phyloP scores from a whole-genome alignment of 2,797 vertebrate genomes.

The Clarias pachynema region DNA sequence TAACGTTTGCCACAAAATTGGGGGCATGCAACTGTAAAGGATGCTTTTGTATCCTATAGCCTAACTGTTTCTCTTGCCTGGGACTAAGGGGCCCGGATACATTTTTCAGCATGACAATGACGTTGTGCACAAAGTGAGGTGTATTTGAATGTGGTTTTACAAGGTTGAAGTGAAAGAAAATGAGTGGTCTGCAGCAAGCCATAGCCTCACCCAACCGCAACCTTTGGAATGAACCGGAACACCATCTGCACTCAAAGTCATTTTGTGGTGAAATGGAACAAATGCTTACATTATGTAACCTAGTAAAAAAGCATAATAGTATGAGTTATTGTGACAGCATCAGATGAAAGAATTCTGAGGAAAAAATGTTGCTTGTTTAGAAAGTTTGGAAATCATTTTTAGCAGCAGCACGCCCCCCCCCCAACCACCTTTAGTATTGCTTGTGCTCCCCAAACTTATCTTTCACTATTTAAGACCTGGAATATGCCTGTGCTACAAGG shows the following conservation, averaged over 20 bases:
- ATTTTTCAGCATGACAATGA: neutral
- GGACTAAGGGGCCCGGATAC: neutral
- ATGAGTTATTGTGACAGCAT: no score
- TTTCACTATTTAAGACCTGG: no score
- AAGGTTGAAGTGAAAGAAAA: neutral
- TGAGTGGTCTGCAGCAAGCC: neutral
- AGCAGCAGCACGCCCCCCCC: no score
- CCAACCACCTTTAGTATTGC: no score
- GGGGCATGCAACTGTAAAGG: neutral
- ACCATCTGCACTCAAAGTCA: neutral
- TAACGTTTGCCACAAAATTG: neutral
- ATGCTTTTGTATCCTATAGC: neutral
- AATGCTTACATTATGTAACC: no score
- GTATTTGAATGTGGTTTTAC: neutral
- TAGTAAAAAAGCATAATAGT: no score
- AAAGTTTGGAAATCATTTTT: no score
- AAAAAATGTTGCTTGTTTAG: no score
- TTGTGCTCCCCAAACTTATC: no score
- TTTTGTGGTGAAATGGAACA: no score
- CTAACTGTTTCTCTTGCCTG: neutral
- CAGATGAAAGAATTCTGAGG: no score
- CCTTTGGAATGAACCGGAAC: neutral
- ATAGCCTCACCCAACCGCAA: neutral
- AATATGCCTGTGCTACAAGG: no score
- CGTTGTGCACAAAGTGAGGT: neutral